Evolutionary conservation across 2,888 invertebrate species (phyloP).

Genomic region (Periphyllus acericola): DNA sequence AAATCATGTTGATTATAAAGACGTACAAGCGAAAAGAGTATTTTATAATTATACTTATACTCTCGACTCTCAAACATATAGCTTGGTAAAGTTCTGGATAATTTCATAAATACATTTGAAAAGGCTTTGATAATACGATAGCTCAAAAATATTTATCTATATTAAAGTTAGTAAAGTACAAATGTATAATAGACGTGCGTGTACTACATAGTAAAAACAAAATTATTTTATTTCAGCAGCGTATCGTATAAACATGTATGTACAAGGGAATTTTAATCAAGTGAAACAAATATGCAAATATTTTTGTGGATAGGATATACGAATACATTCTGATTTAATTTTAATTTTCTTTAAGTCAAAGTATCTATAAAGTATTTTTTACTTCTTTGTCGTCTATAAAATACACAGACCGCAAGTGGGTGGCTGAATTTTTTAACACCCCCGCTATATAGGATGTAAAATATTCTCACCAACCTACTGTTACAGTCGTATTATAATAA

Average conservation of each 20-base stretch:
- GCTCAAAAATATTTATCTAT: too few relatives aligned
- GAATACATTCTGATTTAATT: too few relatives aligned
- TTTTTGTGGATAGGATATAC: too few relatives aligned
- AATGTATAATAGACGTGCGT: too few relatives aligned
- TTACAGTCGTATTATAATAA: neutral
- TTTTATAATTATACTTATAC: neutral
- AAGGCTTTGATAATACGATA: neutral
- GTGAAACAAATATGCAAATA: too few relatives aligned
- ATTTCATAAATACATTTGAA: neutral
- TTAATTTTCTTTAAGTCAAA: too few relatives aligned
- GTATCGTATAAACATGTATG: too few relatives aligned
- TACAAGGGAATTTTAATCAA: too few relatives aligned
- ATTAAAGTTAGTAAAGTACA: too few relatives aligned
- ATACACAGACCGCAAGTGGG: neutral
- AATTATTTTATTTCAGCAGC: too few relatives aligned
- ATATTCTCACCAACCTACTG: neutral
- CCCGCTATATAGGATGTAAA: neutral
- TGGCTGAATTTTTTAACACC: neutral
- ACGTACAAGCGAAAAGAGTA: neutral
- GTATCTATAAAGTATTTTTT: too few relatives aligned
- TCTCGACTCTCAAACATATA: neutral
- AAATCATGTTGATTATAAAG: neutral
- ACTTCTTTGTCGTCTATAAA: neutral
- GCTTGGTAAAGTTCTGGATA: neutral
- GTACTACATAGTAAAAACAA: too few relatives aligned